Percentiles rank a stretch among this genome's conserved stretches.
Conservation (phyloP, 2,797 vertebrate genomes). For the Hyperoplus immaculatus region DNA sequence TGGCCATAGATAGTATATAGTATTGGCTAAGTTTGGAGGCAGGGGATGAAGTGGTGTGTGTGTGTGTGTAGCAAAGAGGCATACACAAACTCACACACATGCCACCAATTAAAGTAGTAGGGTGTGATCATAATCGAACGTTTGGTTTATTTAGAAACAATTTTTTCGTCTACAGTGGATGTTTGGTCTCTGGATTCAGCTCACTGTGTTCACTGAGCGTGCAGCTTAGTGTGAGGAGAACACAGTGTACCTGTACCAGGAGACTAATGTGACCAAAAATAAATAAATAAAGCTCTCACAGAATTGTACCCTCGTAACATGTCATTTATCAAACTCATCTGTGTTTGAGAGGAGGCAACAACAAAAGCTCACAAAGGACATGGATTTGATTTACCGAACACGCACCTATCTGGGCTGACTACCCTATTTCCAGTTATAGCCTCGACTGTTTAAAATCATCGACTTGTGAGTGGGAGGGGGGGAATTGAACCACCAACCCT, state of each 20-base stretch:
- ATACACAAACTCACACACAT: too few relatives aligned
- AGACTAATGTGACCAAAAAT: conserved; percentile 20
- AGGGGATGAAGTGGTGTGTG: too few relatives aligned
- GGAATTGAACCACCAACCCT: background rate
- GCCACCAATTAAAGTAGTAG: too few relatives aligned
- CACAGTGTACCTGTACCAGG: conserved; percentile 11
- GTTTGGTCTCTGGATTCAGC: too few relatives aligned
- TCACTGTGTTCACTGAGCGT: too few relatives aligned
- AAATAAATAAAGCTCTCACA: conserved; percentile 20
- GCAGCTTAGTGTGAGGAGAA: too few relatives aligned
- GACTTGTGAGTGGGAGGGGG: background rate
- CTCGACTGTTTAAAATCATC: background rate
- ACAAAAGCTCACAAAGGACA: conserved; percentile 33
- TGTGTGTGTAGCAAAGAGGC: too few relatives aligned
- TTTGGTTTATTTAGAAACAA: too few relatives aligned
- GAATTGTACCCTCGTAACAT: conserved; percentile 49
- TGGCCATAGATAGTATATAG: too few relatives aligned
- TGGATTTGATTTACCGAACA: conserved; percentile 24
- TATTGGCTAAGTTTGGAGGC: too few relatives aligned
- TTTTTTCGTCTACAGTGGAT: too few relatives aligned
- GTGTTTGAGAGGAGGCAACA: conserved; percentile 22
- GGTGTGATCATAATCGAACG: too few relatives aligned
- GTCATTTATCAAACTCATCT: conserved; percentile 46
- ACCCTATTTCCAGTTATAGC: background rate
- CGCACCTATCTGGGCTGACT: background rate